Evolutionary conservation across 2,888 invertebrate genomes (phyloP).

Genomic region (Listrodromus nycthemerus): DNA sequence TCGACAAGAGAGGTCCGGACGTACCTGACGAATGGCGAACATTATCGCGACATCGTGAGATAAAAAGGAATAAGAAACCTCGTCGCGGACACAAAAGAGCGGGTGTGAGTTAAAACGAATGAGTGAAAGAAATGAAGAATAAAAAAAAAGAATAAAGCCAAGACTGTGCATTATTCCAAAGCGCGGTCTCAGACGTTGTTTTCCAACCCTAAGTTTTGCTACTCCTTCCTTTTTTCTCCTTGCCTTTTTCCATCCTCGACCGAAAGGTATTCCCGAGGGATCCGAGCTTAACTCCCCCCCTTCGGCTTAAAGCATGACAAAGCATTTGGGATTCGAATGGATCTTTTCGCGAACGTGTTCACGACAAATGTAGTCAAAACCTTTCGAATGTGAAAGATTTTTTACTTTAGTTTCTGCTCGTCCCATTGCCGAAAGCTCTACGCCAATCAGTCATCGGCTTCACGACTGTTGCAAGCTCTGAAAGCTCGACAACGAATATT

Average conservation of each 20-base stretch:
- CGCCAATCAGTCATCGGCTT: too few species aligned
- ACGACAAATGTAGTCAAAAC: constrained; percentile 61
- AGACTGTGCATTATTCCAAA: constrained; percentile 59
- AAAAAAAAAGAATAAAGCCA: constrained; percentile 42
- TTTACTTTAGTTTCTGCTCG: not conserved
- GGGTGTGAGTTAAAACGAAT: constrained; percentile 15
- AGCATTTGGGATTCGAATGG: constrained; percentile 56
- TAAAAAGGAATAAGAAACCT: constrained; percentile 50
- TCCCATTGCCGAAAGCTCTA: constrained; percentile 28
- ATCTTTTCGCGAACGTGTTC: constrained; percentile 43
- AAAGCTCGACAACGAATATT: too few species aligned
- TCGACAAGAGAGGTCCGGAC: constrained; percentile 33
- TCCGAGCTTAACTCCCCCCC: constrained; percentile 44
- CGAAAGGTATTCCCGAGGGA: constrained; percentile 37
- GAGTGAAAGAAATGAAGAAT: constrained; percentile 6
- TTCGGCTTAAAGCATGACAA: constrained; percentile 57
- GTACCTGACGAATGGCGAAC: constrained; percentile 61
- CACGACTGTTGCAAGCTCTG: too few species aligned
- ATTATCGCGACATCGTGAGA: constrained; percentile 56
- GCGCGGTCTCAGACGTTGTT: constrained; percentile 58
- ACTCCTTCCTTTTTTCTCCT: constrained; percentile 56
- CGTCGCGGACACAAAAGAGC: constrained; percentile 27
- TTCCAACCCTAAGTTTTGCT: constrained; percentile 31
- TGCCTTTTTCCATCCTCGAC: constrained; percentile 30
- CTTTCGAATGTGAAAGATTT: constrained; percentile 30